phyloP scores from a whole-genome alignment of 2,797 vertebrate species.

The Mus caroli region DNA sequence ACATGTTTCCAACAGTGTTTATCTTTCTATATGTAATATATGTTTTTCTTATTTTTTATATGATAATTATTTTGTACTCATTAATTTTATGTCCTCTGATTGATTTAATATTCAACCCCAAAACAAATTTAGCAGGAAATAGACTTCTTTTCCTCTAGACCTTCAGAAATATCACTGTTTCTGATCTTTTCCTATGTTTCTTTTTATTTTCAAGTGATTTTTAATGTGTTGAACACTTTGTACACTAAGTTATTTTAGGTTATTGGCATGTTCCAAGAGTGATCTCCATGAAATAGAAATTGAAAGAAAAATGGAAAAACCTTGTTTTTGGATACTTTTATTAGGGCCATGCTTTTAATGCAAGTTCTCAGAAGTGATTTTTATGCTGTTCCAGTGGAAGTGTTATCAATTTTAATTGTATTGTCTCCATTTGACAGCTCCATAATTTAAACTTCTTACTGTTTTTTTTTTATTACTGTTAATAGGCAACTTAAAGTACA shows the following conservation, averaged over 20 bases:
- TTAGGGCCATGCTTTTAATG: not conserved
- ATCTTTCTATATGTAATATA: not conserved
- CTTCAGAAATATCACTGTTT: slow-evolving; percentile 44
- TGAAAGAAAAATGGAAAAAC: not conserved
- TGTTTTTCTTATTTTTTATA: slow-evolving; percentile 11
- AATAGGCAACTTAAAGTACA: slow-evolving; percentile 53
- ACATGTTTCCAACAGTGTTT: slow-evolving; percentile 33
- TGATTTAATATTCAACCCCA: not conserved
- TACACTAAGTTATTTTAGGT: slow-evolving; percentile 55
- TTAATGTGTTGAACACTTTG: slow-evolving; percentile 40
- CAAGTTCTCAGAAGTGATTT: slow-evolving; percentile 57
- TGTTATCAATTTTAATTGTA: slow-evolving; percentile 53
- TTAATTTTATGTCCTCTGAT: slow-evolving; percentile 30
- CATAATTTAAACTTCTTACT: slow-evolving; percentile 46
- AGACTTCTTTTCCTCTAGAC: slow-evolving; percentile 25
- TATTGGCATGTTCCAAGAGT: slow-evolving; percentile 1
- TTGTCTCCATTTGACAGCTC: slow-evolving; percentile 60
- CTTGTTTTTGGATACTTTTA: not conserved
- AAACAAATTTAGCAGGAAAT: not conserved
- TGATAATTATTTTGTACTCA: slow-evolving; percentile 35
- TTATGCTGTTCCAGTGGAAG: slow-evolving; percentile 60
- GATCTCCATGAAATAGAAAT: slow-evolving; percentile 30
- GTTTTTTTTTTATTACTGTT: not conserved
- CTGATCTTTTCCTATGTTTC: not conserved
- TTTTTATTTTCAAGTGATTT: slow-evolving; percentile 35